Evolutionary conservation across 2,888 invertebrate genomes (phyloP).

Genomic region (Dryomyza anilis): DNA sequence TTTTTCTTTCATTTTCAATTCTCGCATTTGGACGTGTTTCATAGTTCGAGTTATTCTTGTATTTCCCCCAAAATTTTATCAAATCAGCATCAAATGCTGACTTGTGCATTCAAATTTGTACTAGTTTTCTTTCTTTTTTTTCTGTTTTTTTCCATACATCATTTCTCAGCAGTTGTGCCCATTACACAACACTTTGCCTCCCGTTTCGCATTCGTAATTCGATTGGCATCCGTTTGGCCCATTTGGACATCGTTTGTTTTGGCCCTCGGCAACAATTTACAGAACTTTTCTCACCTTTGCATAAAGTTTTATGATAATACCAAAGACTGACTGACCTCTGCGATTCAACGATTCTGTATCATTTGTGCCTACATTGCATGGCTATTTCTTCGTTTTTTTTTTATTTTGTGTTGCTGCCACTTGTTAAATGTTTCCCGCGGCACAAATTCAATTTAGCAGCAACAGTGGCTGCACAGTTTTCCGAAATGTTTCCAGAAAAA

Average conservation of each 20-base stretch:
- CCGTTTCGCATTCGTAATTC: neutral
- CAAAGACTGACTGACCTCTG: neutral
- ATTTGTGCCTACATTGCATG: neutral
- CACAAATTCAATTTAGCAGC: conserved; percentile 50
- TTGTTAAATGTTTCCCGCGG: conserved; percentile 51
- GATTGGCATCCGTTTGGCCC: neutral
- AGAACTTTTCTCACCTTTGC: conserved; percentile 28
- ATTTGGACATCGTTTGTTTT: neutral
- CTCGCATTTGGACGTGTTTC: too few relatives aligned
- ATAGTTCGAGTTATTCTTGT: too few relatives aligned
- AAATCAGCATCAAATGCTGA: too few relatives aligned
- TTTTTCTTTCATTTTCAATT: too few relatives aligned
- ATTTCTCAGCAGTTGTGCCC: too few relatives aligned
- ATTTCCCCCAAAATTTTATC: too few relatives aligned
- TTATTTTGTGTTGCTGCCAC: too few relatives aligned
- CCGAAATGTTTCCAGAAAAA: neutral
- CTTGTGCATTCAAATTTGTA: too few relatives aligned
- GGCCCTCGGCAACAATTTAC: conserved; percentile 1
- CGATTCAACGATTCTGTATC: neutral
- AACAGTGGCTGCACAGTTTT: neutral
- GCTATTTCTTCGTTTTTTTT: neutral
- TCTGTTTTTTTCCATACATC: too few relatives aligned
- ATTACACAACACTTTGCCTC: too few relatives aligned
- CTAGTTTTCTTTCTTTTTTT: too few relatives aligned
- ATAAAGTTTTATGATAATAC: conserved; percentile 28